Evolutionary conservation across 1,140 invertebrate genomes (phyloP).

Genomic region (Lutraria rhynchaena): DNA sequence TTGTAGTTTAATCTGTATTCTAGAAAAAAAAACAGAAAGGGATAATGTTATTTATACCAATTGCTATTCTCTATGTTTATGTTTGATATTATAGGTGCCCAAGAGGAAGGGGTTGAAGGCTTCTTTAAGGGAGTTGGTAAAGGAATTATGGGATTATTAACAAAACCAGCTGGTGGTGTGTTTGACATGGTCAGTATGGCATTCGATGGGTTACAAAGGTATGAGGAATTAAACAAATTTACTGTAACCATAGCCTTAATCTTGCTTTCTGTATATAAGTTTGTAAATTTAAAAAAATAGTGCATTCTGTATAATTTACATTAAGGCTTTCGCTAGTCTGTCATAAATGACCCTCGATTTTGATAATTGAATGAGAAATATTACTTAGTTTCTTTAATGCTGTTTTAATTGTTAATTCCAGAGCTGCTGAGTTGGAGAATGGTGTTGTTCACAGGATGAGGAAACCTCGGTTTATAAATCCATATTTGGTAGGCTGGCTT

Average conservation of each 20-base stretch:
- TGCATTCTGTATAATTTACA: too few species aligned
- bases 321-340: too few species aligned
- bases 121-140: constrained; percentile 88
- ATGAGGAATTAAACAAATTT: too few species aligned
- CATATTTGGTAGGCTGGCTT: constrained; percentile 86
- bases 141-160: constrained; percentile 85
- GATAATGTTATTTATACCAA: neutral
- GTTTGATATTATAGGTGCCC: constrained; percentile 83
- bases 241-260: too few species aligned
- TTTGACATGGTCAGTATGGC: constrained; percentile 87
- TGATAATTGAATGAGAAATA: neutral
- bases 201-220: constrained; percentile 87
- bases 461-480: constrained; percentile 88
- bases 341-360: too few species aligned
- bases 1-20: too few species aligned
- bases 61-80: neutral
- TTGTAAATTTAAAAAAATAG: too few species aligned
- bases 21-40: too few species aligned
- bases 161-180: constrained; percentile 85
- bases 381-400: neutral
- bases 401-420: constrained; percentile 73
- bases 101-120: constrained; percentile 87
- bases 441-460: constrained; percentile 86
- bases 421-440: constrained; percentile 87
- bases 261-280: too few species aligned